Conservation (phyloP, 2,113 vertebrate genomes). For the Xiphophorus hellerii region DNA sequence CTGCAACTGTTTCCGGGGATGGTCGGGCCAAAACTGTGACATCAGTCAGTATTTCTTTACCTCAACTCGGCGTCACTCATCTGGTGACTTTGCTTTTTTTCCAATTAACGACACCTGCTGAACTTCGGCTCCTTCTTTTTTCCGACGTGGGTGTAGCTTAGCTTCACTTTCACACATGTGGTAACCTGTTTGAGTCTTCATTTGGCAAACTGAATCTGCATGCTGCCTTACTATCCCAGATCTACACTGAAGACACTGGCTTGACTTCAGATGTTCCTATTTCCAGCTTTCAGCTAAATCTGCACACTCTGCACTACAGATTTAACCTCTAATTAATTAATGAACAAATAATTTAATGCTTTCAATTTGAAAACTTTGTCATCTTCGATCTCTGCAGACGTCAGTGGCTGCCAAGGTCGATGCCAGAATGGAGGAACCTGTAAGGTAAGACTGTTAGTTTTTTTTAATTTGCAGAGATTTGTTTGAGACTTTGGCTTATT, state of each 20-base stretch:
- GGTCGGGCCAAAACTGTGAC: constrained; percentile 96
- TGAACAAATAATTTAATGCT: not conserved
- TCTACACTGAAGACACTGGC: constrained; percentile 6
- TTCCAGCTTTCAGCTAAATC: constrained; percentile 51
- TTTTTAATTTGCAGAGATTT: not conserved
- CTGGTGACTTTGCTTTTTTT: constrained; percentile 4
- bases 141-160: constrained; percentile 31
- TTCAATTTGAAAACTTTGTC: not conserved
- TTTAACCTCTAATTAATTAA: constrained; percentile 7
- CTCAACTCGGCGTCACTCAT: constrained; percentile 12
- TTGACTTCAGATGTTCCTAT: constrained; percentile 39
- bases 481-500: not conserved
- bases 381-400: constrained; percentile 73
- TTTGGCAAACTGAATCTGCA: constrained; percentile 50
- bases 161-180: constrained; percentile 46
- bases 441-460: constrained; percentile 79
- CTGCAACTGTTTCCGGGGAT: constrained; percentile 96
- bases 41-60: constrained; percentile 92
- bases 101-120: constrained; percentile 11
- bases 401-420: constrained; percentile 87
- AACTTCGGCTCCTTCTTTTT: constrained; percentile 39
- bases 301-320: constrained; percentile 12
- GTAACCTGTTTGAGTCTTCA: constrained; percentile 34
- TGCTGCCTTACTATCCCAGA: constrained; percentile 13
- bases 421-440: constrained; percentile 93